Conservation (phyloP, 2,113 vertebrate species). For the Cromileptes altivelis region DNA sequence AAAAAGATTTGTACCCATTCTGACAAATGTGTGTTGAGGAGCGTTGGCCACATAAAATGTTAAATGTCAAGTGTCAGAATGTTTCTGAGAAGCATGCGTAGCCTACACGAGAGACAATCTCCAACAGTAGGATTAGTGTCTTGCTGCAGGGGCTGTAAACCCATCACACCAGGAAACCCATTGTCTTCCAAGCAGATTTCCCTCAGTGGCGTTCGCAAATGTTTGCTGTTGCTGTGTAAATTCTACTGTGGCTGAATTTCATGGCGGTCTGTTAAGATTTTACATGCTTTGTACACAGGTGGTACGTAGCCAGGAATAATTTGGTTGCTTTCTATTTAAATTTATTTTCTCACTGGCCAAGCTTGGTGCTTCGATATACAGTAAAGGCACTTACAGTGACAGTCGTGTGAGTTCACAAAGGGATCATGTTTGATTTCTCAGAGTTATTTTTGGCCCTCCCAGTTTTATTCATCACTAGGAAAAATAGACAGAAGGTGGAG, state of each 20-base stretch:
- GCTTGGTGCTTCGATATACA: not conserved
- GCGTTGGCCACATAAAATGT: conserved; percentile 24
- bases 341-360: not conserved
- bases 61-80: conserved; percentile 60
- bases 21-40: conserved; percentile 27
- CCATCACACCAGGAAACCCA: not conserved
- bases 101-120: conserved; percentile 54
- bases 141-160: conserved; percentile 18
- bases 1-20: not conserved
- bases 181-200: conserved; percentile 28
- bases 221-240: conserved; percentile 38
- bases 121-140: conserved; percentile 39
- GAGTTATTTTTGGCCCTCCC: no score
- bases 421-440: no score
- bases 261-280: not conserved
- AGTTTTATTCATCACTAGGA: no score
- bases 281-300: not conserved
- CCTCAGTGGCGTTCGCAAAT: conserved; percentile 21
- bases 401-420: no score
- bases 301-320: not conserved
- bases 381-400: not conserved
- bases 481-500: no score
- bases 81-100: conserved; percentile 48
- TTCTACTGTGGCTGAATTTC: not conserved
- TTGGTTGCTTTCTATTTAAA: not conserved